Evolutionary conservation across 2,113 vertebrate genomes (phyloP).

Genomic region (Callocephalon fimbriatum): DNA sequence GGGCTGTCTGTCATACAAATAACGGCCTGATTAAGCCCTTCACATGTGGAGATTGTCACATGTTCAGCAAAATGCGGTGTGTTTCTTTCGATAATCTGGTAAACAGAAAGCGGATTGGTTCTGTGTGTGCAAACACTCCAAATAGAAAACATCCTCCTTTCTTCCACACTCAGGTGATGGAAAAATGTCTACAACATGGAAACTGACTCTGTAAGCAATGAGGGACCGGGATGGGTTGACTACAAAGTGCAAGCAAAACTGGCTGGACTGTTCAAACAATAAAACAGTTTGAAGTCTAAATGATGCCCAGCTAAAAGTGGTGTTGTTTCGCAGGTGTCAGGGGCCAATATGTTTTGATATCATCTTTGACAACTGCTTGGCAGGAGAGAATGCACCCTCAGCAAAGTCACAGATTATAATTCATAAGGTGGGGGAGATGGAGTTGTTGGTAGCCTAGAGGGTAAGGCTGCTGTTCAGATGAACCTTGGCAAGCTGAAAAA

Average conservation of each 20-base stretch:
- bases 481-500: not conserved
- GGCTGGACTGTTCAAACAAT: not conserved
- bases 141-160: accelerated
- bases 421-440: not conserved
- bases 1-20: not conserved
- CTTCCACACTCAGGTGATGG: not conserved
- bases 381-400: not conserved
- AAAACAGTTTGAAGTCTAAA: not conserved
- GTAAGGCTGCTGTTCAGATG: not conserved
- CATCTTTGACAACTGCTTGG: not conserved
- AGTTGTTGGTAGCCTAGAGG: not conserved
- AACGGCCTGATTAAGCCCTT: not conserved
- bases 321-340: not conserved
- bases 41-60: not conserved
- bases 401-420: not conserved
- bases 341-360: not conserved
- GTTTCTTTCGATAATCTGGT: not conserved
- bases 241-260: not conserved
- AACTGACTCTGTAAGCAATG: not conserved
- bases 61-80: not conserved
- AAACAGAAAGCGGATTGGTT: not conserved
- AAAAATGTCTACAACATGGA: not conserved
- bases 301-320: not conserved
- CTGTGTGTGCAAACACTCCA: not conserved
- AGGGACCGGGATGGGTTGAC: not conserved